Evolutionary conservation across 2,797 vertebrate genomes (phyloP).

Genomic region (Peromyscus eremicus): DNA sequence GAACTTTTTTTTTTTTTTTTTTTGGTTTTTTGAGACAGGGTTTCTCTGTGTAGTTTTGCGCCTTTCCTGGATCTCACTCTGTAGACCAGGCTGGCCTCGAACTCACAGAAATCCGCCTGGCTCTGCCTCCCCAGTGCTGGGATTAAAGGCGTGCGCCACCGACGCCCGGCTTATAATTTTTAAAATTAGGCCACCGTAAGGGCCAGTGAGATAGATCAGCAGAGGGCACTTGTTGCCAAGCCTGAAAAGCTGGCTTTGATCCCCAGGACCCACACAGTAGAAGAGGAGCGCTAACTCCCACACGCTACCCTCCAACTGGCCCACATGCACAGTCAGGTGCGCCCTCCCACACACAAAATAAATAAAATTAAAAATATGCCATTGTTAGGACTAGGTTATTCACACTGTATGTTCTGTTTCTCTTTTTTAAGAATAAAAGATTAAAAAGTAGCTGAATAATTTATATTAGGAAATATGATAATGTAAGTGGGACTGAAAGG

Average conservation of each 20-base stretch:
- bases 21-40: too few species aligned
- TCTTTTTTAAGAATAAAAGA: slow-evolving; percentile 45
- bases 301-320: neutral
- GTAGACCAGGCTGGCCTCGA: too few species aligned
- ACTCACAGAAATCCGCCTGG: too few species aligned
- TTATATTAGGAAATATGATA: slow-evolving; percentile 57
- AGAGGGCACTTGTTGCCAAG: neutral
- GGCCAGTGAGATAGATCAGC: neutral
- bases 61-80: too few species aligned
- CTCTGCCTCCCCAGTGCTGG: too few species aligned
- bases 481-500: slow-evolving; percentile 26
- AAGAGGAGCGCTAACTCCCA: neutral
- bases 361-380: neutral
- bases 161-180: neutral
- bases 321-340: neutral
- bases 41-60: too few species aligned
- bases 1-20: too few species aligned
- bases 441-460: slow-evolving; percentile 65
- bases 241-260: neutral
- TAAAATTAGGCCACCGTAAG: neutral
- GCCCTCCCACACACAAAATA: neutral
- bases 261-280: neutral
- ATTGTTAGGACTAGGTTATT: neutral
- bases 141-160: too few species aligned
- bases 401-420: neutral